Evolutionary conservation across 2,797 vertebrate species (phyloP), one percentile per base, ranked within the genome.

Genomic region (Alectoris magna): DNA sequence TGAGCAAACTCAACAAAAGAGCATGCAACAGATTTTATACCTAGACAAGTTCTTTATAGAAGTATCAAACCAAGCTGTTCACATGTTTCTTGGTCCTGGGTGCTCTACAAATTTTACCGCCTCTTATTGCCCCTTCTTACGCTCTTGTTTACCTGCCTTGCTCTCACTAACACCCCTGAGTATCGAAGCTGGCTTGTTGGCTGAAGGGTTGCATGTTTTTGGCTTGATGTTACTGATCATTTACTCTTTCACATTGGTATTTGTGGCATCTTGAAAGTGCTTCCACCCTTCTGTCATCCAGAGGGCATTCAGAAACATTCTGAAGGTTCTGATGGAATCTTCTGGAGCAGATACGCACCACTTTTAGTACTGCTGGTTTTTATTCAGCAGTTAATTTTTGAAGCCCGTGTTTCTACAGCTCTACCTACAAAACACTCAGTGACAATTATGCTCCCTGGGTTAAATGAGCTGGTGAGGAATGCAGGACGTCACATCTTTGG

Each of bases 401-500:
- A 77, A 94, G 44, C 21, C 34, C 10, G 1, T 51, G 48, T 85
- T 95, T 87, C 58, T 68, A 64, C 43, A 67, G 17, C 9, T 78
- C 7, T 76, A 16, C 64, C 43, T 67, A 60, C 49, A 31, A 38
- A 75, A 76, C 13, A 36, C 22, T 26, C 19, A 70, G 7, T 5
- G 41, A 38, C 11, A 62, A 51, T n/a, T 62, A 56, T 0, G 26
- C 29, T 71, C 34, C 23, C 8, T 24, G 43, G 46, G 66, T 48
- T 43, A 56, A 89, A 70, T 2, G 48, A 84, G 23, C 43, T 87
- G 51, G 15, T 43, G 43, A 69, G 80, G n/a, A 84, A 84, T 17
- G 29, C 26, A 46, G 0, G 4, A 49, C 2, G 39, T 27, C 49
- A 58, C 55, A 39, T 56, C 56, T 87, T 66, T 0, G 0, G 10